phyloP scores from a whole-genome alignment of 2,797 vertebrate species.

The Chelmon rostratus region DNA sequence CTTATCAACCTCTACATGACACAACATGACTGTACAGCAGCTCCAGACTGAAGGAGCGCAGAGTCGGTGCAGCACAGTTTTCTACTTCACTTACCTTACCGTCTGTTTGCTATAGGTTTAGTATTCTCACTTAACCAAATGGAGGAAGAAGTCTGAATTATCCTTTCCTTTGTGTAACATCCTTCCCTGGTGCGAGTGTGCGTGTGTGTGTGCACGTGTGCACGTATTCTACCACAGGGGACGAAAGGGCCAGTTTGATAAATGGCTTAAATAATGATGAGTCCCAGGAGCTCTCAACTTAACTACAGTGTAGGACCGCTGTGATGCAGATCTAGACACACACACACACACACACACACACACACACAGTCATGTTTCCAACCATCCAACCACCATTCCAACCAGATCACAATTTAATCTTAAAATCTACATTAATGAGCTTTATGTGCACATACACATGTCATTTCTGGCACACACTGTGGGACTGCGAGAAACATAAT shows the following conservation, averaged over 20 bases:
- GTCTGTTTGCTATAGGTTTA: slow-evolving; percentile 34
- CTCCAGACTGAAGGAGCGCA: slow-evolving; percentile 41
- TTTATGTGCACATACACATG: slow-evolving; percentile 15
- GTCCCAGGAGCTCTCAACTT: slow-evolving; percentile 84
- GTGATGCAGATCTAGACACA: slow-evolving; percentile 62
- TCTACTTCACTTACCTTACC: slow-evolving; percentile 10
- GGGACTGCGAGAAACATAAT: no score
- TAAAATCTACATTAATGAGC: slow-evolving; percentile 41
- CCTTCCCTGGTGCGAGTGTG: slow-evolving; percentile 20
- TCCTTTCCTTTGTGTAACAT: slow-evolving; percentile 47
- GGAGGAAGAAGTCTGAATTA: slow-evolving; percentile 23
- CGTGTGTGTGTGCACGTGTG: slow-evolving; percentile 10
- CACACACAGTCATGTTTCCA: background rate
- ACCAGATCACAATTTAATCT: slow-evolving; percentile 59
- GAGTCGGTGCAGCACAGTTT: slow-evolving; percentile 4
- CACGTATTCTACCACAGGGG: slow-evolving; percentile 51
- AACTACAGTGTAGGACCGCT: slow-evolving; percentile 83
- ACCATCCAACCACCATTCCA: no score
- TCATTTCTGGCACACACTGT: slow-evolving; percentile 16
- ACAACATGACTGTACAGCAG: slow-evolving; percentile 65
- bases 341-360: background rate
- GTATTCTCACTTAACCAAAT: slow-evolving; percentile 22
- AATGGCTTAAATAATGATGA: slow-evolving; percentile 90
- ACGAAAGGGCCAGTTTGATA: slow-evolving; percentile 85
- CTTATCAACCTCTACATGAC: slow-evolving; percentile 75